Evolutionary conservation across 92 coral and sea anemone genomes (phyloP).

Genomic region (Epizoanthus scotinus): DNA sequence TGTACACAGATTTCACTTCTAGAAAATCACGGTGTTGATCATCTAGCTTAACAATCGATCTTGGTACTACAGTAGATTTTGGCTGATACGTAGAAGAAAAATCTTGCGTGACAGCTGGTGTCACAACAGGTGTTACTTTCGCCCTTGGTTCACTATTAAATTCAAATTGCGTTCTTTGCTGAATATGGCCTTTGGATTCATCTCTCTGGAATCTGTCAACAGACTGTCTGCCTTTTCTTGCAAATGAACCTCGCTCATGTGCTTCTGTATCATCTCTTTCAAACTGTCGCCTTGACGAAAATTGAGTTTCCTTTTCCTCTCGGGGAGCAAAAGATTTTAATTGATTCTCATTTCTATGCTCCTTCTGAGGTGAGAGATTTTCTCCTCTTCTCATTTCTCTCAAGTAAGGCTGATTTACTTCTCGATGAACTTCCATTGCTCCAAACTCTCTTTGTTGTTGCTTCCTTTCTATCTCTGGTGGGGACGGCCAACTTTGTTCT

Average conservation of each 20-base stretch:
- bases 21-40: neutral
- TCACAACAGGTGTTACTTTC: neutral
- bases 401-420: neutral
- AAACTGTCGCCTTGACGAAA: neutral
- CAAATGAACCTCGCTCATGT: neutral
- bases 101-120: neutral
- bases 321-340: neutral
- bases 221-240: slow-evolving; percentile 24
- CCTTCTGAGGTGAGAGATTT: neutral
- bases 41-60: neutral
- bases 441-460: slow-evolving; percentile 21
- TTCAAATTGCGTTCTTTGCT: neutral
- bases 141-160: slow-evolving; percentile 7
- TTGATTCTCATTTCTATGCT: neutral
- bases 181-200: neutral
- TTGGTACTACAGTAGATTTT: neutral
- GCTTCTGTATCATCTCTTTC: neutral
- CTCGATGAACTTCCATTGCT: neutral
- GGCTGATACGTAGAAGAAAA: neutral
- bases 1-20: neutral
- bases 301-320: neutral
- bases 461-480: slow-evolving; percentile 16
- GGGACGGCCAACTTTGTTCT: neutral
- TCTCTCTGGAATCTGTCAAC: slow-evolving; percentile 5
- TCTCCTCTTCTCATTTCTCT: neutral